Base-by-base conservation (phyloP, 2,888 invertebrate genomes). In the Asteroscopus sphinx region DNA sequence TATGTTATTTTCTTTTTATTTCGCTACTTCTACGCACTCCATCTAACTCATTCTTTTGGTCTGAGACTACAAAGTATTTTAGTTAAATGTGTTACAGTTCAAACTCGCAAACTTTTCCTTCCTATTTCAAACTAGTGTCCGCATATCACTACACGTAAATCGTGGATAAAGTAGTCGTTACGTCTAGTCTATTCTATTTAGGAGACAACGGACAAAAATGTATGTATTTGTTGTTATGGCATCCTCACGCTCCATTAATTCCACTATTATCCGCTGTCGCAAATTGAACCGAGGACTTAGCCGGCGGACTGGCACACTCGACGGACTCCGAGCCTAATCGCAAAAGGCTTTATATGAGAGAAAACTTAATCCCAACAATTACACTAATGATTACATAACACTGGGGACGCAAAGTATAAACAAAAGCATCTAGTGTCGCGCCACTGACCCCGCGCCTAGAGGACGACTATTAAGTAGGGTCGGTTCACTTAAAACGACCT, bases 401-500 rank as follows among this genome's bases (percentile, higher is more conserved):
- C 85, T 80, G 74, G 88, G 88, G 87, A 85, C 78, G 69, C 79
- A 81, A 84, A 86, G 83, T 83, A 86, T 85, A 87, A 86, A 89
- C 86, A 86, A 85, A 85, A 81, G 83, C 79, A 78, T 82, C 79
- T 83, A 83, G 80, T 79, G 85, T 78, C 76, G 73, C 77, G 69
- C 71, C 76, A 76, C 80, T 77, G 84, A 82, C 83, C 83, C 80
- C 81, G 80, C 73, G 81, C 86, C 87, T 89, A 87, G 87, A 85
- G 85, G 74, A 85, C 79, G 83, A 86, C 88, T 90, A 89, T 91
- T 91, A 92, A 89, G 85, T 86, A 85, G 87, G 90, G 90, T 87
- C 86, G 86, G 86, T 84, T 83, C 85, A 84, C 84, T 86, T 88
- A 87, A 90, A 90, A 86, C 84, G 86, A 80, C 89, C 89, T 88